Conservation (phyloP, 1,140 invertebrate genomes). For the Proales similis region DNA sequence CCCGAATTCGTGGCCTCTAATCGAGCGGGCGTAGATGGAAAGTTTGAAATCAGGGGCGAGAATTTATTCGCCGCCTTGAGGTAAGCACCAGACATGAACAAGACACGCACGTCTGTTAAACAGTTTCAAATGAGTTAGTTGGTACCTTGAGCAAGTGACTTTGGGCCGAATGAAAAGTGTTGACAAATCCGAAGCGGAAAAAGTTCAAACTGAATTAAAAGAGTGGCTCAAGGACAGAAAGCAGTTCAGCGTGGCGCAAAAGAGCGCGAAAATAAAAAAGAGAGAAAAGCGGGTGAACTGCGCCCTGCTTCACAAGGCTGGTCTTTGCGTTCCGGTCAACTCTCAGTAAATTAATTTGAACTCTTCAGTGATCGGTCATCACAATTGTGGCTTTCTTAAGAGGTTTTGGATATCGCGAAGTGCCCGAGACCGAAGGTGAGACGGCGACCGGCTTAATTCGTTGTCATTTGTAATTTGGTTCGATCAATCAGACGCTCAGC, state of each 20-base stretch:
- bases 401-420: slow-evolving; percentile 66
- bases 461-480: not conserved
- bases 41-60: slow-evolving; percentile 64
- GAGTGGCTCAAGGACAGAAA: slow-evolving; percentile 60
- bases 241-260: slow-evolving; percentile 58
- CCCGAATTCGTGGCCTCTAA: slow-evolving; percentile 71
- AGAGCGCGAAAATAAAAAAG: slow-evolving; percentile 59
- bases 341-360: slow-evolving; percentile 60
- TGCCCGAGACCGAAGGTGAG: slow-evolving; percentile 67
- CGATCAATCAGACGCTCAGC: slow-evolving; percentile 16
- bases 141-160: slow-evolving; percentile 51
- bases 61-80: slow-evolving; percentile 77
- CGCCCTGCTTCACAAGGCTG: slow-evolving; percentile 72
- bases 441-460: not conserved
- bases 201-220: not conserved
- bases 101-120: not conserved
- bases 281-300: slow-evolving; percentile 61
- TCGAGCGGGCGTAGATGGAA: slow-evolving; percentile 61
- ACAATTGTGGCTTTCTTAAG: slow-evolving; percentile 39
- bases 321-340: slow-evolving; percentile 78
- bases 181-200: slow-evolving; percentile 55
- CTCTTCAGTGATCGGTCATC: not conserved
- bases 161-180: slow-evolving; percentile 41
- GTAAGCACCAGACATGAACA: slow-evolving; percentile 55
- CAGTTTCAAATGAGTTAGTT: not conserved